Conservation (phyloP, 2,888 invertebrate species). For the Dioctria linearis region DNA sequence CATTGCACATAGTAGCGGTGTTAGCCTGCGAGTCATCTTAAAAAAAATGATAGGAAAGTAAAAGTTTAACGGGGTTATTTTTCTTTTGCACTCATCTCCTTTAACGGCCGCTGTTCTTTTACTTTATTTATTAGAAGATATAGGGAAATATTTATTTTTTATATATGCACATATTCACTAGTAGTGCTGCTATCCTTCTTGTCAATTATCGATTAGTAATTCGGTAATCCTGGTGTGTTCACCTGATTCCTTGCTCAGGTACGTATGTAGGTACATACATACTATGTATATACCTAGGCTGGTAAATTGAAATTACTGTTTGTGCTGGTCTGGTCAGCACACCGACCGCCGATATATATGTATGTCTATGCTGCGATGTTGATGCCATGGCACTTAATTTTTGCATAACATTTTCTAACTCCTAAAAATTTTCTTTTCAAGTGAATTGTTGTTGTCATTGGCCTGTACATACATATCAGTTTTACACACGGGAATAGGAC, state of each 20-base stretch:
- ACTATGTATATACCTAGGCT: no score
- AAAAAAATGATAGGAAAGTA: neutral
- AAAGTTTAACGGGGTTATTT: conserved; percentile 24
- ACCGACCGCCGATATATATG: no score
- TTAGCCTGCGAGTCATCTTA: neutral
- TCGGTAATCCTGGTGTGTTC: conserved; percentile 18
- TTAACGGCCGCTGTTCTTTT: neutral
- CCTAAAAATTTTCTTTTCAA: neutral
- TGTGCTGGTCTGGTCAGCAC: no score
- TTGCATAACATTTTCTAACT: conserved; percentile 24
- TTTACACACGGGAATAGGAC: no score
- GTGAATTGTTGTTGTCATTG: no score
- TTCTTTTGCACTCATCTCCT: neutral
- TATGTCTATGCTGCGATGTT: no score
- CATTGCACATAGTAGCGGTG: neutral
- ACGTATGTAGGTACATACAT: neutral
- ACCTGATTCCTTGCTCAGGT: conserved; percentile 38
- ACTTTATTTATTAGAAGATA: neutral
- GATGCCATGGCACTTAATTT: conserved; percentile 24
- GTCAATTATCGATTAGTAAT: conserved; percentile 48
- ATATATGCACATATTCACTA: neutral
- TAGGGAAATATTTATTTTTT: neutral
- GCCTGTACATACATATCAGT: no score
- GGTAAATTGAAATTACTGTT: no score
- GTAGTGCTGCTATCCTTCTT: conserved; percentile 9